Conservation (phyloP, 1,140 invertebrate genomes). For the Araneus ventricosus region DNA sequence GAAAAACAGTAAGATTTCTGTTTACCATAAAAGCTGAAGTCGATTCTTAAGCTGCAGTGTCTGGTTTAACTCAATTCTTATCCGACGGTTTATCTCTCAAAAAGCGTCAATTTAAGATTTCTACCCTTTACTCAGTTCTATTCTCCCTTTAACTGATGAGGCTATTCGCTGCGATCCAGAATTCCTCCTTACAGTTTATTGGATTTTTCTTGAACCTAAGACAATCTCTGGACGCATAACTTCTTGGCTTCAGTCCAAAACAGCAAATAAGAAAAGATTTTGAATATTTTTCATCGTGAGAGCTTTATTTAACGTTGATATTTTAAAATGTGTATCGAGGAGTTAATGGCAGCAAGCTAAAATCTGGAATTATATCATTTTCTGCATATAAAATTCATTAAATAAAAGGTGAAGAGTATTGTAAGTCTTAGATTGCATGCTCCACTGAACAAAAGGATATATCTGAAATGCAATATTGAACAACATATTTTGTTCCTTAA, state of each 20-base stretch:
- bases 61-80: not conserved
- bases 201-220: not conserved
- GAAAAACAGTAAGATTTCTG: not conserved
- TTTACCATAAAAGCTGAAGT: not conserved
- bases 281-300: not conserved
- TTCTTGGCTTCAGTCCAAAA: not conserved
- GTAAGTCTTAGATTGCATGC: no score
- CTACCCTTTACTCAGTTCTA: not conserved
- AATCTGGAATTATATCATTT: no score
- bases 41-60: not conserved
- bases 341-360: no score
- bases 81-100: slow-evolving; percentile 3
- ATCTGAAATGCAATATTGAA: no score
- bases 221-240: not conserved
- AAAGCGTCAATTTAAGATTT: slow-evolving; percentile 4
- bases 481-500: no score
- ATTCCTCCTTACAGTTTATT: not conserved
- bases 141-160: not conserved
- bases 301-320: no score
- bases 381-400: no score
- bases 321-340: no score
- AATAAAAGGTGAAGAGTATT: no score
- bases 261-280: not conserved
- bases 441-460: no score
- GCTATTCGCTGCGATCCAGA: not conserved